Conservation (phyloP, 2,888 invertebrate genomes). For the Nomada ferruginata region DNA sequence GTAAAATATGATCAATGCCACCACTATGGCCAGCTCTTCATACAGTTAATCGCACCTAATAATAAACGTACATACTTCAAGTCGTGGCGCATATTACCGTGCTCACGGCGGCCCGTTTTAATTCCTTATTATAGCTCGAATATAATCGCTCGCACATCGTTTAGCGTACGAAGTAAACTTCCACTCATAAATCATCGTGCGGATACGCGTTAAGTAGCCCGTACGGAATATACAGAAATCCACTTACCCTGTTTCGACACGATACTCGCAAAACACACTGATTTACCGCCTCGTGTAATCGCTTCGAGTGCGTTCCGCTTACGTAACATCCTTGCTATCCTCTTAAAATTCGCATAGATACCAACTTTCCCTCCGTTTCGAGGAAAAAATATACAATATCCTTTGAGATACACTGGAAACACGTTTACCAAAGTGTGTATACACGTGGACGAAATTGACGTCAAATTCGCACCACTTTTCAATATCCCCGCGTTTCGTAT, state of each 20-base stretch:
- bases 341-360: background rate
- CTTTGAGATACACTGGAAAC: background rate
- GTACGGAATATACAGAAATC: slow-evolving; percentile 31
- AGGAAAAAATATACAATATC: background rate
- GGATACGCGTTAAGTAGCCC: slow-evolving; percentile 33
- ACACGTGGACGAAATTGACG: background rate
- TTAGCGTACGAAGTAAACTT: slow-evolving; percentile 38
- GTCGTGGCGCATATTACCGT: background rate
- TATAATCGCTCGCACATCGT: slow-evolving; percentile 43
- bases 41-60: background rate
- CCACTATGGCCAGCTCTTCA: background rate
- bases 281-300: slow-evolving; percentile 41
- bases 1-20: too few relatives aligned
- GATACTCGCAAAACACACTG: slow-evolving; percentile 32
- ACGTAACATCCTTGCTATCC: background rate
- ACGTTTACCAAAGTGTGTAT: background rate
- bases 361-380: background rate
- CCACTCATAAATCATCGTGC: slow-evolving; percentile 44
- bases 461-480: background rate
- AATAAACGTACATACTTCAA: background rate
- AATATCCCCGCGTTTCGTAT: background rate
- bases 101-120: slow-evolving; percentile 16
- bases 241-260: slow-evolving; percentile 46
- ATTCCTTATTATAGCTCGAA: slow-evolving; percentile 34
- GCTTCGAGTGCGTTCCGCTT: background rate